Percentiles rank a stretch among this genome's conserved stretches.
Conservation (phyloP, 1,140 invertebrate genomes). For the Drosophila simulans region DNA sequence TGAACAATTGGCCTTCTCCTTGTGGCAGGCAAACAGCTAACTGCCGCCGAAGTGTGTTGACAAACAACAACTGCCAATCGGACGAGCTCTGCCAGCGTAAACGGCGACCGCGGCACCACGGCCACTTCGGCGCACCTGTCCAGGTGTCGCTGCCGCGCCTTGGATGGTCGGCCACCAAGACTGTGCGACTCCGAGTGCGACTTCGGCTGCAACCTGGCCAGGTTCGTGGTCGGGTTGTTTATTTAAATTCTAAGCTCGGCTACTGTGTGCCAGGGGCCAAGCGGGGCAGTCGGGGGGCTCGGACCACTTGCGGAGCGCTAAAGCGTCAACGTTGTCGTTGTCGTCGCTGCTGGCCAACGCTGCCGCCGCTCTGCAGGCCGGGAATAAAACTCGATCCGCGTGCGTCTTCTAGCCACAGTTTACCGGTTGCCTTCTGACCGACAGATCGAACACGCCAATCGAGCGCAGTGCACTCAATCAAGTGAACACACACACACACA, state of each 20-base stretch:
- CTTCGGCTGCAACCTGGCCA: conserved; percentile 37
- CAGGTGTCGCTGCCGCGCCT: conserved; percentile 16
- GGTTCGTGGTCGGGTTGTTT: conserved; percentile 54
- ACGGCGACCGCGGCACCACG: conserved; percentile 5
- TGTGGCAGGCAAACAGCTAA: conserved; percentile 59
- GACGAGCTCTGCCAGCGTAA: conserved; percentile 28
- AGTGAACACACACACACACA: conserved; percentile 36
- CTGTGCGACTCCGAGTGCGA: background rate
- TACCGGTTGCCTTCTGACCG: conserved; percentile 85
- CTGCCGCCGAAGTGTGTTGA: conserved; percentile 68
- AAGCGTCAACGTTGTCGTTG: conserved; percentile 45
- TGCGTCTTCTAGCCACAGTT: conserved; percentile 84
- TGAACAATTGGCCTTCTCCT: conserved; percentile 20
- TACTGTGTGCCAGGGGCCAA: conserved; percentile 48
- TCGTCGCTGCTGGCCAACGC: conserved; percentile 40
- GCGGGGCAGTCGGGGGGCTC: conserved; percentile 7
- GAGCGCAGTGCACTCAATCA: conserved; percentile 77
- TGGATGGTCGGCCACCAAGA: conserved; percentile 5
- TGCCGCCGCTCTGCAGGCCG: conserved; percentile 69
- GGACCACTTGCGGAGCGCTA: conserved; percentile 43
- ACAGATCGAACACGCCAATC: conserved; percentile 81
- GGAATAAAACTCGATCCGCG: conserved; percentile 85
- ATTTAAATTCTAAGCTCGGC: conserved; percentile 84
- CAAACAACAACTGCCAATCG: conserved; percentile 61
- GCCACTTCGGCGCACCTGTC: conserved; percentile 14